Conservation (phyloP, 2,113 vertebrate genomes). For the Mustelus asterias region DNA sequence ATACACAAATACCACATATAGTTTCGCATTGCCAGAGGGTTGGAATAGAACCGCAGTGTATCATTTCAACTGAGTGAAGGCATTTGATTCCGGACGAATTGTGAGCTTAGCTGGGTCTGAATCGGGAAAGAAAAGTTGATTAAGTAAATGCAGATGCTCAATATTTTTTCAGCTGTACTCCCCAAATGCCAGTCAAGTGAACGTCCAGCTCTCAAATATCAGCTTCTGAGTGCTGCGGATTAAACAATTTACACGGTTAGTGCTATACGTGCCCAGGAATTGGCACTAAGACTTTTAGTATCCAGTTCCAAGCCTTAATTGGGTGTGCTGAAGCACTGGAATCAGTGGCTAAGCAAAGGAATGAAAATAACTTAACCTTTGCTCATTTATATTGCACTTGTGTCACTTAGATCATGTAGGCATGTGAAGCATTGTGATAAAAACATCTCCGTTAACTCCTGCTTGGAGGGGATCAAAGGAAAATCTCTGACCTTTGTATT, state of each 20-base stretch:
- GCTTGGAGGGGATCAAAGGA: not conserved
- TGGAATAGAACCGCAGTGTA: not conserved
- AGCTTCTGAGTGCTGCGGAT: not conserved
- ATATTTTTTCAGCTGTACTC: not conserved
- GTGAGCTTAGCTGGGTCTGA: not conserved
- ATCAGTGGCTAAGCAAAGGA: not conserved
- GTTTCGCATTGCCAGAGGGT: not conserved
- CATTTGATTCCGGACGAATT: not conserved
- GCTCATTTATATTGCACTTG: not conserved
- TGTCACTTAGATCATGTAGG: not conserved
- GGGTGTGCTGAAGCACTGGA: too few species aligned
- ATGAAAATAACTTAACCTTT: slow-evolving; percentile 20
- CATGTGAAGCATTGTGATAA: not conserved
- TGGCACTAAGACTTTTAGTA: not conserved
- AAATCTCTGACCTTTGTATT: not conserved
- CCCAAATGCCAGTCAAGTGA: not conserved
- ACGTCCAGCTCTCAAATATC: not conserved
- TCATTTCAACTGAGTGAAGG: not conserved
- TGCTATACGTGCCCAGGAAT: not conserved
- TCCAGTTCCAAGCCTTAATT: not conserved
- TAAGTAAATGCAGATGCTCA: not conserved
- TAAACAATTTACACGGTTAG: not conserved
- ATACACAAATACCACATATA: not conserved
- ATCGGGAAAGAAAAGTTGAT: not conserved
- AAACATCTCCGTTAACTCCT: not conserved